Conservation (phyloP, 2,888 invertebrate species). For the Slavum lentiscoides region DNA sequence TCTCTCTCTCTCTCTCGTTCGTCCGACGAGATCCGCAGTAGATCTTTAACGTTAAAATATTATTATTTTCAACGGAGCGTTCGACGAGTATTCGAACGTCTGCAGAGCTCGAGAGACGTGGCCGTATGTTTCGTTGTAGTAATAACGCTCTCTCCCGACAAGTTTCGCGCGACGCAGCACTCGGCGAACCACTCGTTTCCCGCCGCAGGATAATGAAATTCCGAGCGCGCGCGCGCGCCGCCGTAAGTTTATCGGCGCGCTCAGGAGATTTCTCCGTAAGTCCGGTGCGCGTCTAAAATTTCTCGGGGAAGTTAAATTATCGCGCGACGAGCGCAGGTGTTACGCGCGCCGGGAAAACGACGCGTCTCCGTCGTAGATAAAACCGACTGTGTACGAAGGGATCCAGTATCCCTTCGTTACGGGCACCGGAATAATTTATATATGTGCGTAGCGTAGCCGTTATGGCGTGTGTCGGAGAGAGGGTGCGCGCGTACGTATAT, state of each 20-base stretch:
- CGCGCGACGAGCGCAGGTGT: conserved; percentile 22
- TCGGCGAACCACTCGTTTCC: neutral
- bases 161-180: too few relatives aligned
- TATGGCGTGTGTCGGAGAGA: conserved; percentile 40
- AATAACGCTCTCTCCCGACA: too few relatives aligned
- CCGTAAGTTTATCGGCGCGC: conserved; percentile 25
- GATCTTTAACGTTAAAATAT: too few relatives aligned
- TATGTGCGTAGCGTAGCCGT: conserved; percentile 44
- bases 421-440: conserved; percentile 48
- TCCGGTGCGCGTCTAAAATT: neutral
- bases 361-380: conserved; percentile 36
- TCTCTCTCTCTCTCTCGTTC: too few relatives aligned
- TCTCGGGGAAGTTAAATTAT: conserved; percentile 31
- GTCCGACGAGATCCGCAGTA: too few relatives aligned
- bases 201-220: neutral
- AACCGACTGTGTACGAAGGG: conserved; percentile 26
- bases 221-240: neutral
- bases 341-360: neutral
- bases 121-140: too few relatives aligned
- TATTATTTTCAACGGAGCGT: too few relatives aligned
- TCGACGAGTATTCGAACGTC: too few relatives aligned
- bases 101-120: too few relatives aligned
- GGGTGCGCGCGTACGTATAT: conserved; percentile 19
- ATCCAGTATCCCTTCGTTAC: conserved; percentile 34
- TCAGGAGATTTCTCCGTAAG: neutral